These are phyloP conservation scores for Nomia melanderi DNA, from an alignment of 1,140 invertebrate species.

Conservation along the genomic window DNA sequence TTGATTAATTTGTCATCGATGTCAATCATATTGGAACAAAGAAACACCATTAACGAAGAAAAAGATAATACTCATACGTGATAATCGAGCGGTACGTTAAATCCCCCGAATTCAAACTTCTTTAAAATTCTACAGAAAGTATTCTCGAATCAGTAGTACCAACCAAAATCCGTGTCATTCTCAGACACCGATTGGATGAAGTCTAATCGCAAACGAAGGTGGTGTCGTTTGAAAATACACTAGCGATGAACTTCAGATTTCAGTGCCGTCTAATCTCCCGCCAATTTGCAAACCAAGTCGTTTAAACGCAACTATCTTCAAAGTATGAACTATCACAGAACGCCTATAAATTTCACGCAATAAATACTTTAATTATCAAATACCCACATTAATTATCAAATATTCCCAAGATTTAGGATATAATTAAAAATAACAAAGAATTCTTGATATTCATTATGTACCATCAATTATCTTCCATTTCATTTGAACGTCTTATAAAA, in stretches of 20 bases:
- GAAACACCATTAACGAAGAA: constrained; percentile 16
- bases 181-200: not conserved
- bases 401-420: no score
- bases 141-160: constrained; percentile 11
- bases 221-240: not conserved
- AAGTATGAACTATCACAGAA: no score
- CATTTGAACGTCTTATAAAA: no score
- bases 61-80: constrained; percentile 27
- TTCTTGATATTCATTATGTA: no score
- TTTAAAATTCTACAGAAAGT: constrained; percentile 11
- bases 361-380: no score
- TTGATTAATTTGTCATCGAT: constrained; percentile 11
- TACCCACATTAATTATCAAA: no score
- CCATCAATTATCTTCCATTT: no score
- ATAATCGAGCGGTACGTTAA: constrained; percentile 49
- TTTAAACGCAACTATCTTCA: no score
- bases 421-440: no score
- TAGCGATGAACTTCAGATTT: not conserved
- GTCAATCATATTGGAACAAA: not conserved
- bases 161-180: not conserved
- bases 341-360: no score
- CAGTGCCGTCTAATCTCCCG: no score
- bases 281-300: no score
- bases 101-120: constrained; percentile 49
- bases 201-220: not conserved